A percentile compares a stretch with the other conserved stretches of the same genome.
Conservation (phyloP, 2,797 vertebrate species). For the Enteromius paludinosus region DNA sequence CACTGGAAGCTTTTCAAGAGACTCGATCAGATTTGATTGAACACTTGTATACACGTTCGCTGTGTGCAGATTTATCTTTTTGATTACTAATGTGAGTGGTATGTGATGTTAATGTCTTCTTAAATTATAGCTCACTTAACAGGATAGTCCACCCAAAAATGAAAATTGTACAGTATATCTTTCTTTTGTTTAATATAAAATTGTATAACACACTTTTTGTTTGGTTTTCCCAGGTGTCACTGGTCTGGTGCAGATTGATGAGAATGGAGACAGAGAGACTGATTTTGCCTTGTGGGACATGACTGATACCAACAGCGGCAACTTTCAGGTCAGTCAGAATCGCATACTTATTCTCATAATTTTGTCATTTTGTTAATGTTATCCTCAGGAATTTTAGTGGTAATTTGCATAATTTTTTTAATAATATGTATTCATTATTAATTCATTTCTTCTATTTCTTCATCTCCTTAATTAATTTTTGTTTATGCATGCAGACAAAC, state of each 20-base stretch:
- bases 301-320: constrained; percentile 74
- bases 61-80: constrained; percentile 12
- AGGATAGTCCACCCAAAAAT: background rate
- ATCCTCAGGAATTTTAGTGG: background rate
- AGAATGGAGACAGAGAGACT: constrained; percentile 89
- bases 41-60: background rate
- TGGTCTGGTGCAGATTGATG: constrained; percentile 87
- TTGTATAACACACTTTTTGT: background rate
- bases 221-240: constrained; percentile 82
- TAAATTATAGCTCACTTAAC: background rate
- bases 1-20: constrained; percentile 23
- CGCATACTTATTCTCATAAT: background rate
- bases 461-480: background rate
- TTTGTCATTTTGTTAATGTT: constrained; percentile 7
- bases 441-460: background rate
- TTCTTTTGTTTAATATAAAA: background rate
- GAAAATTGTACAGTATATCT: background rate
- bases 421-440: background rate
- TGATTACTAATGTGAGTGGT: background rate
- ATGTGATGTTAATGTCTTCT: background rate
- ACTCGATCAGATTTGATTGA: constrained; percentile 33
- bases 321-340: constrained; percentile 80
- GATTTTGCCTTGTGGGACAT: constrained; percentile 94
- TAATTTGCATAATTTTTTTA: background rate
- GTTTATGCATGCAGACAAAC: background rate